A percentile compares a stretch with the other conserved stretches of the same genome.
These are phyloP conservation scores for Trogon surrucura DNA, from an alignment of 2,113 vertebrate species.

Conservation along the genomic window DNA sequence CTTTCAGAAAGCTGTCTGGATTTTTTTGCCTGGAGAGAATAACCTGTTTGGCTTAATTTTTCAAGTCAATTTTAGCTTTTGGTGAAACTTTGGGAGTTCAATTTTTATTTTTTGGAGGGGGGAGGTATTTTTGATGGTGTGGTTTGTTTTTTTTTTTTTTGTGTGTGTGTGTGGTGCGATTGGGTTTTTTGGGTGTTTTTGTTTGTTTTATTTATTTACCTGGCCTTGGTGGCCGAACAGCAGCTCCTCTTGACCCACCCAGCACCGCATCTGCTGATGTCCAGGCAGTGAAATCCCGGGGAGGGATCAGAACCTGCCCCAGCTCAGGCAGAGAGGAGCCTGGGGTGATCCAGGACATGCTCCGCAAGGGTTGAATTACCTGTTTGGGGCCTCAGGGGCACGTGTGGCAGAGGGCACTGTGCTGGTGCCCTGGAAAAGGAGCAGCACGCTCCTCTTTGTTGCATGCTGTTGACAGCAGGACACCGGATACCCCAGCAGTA, in stretches of 20 bases:
- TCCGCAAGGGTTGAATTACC: not conserved
- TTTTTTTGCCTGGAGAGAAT: not conserved
- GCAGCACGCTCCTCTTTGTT: not conserved
- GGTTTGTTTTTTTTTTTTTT: too few relatives aligned
- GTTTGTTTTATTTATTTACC: not conserved
- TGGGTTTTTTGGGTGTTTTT: too few relatives aligned
- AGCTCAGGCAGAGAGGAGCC: not conserved
- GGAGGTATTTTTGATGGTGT: too few relatives aligned
- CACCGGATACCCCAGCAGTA: not conserved
- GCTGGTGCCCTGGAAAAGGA: not conserved
- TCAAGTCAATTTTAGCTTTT: not conserved
- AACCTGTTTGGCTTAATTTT: not conserved
- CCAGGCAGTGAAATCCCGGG: not conserved
- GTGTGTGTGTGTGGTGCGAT: too few relatives aligned
- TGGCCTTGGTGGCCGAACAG: not conserved
- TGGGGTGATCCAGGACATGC: not conserved
- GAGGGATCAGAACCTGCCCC: fast-evolving
- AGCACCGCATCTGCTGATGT: fast-evolving
- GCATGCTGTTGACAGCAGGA: not conserved
- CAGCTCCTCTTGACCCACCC: not conserved
- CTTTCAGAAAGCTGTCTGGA: not conserved
- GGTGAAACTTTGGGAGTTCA: not conserved
- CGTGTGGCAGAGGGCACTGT: not conserved
- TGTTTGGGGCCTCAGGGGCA: not conserved
- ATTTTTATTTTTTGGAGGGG: too few relatives aligned